Percentiles rank a stretch among this genome's conserved stretches.
Conservation (phyloP, 2,888 invertebrate species). For the Hemaris fuciformis region DNA sequence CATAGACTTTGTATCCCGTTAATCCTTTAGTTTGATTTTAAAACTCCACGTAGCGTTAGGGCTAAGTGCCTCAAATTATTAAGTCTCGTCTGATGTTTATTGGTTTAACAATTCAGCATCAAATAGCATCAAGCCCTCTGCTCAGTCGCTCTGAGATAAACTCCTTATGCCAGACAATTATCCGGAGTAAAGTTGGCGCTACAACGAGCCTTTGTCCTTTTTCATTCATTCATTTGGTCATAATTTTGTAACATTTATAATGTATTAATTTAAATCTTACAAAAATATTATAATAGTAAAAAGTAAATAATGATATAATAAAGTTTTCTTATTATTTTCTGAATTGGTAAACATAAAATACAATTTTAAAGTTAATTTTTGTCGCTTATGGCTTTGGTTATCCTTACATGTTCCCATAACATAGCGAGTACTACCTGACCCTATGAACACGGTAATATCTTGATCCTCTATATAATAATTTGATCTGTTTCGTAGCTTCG, state of each 20-base stretch:
- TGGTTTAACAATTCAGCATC: conserved; percentile 31
- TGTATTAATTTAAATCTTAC: too few relatives aligned
- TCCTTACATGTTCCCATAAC: too few relatives aligned
- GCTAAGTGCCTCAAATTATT: conserved; percentile 16
- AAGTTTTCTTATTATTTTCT: too few relatives aligned
- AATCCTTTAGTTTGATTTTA: neutral
- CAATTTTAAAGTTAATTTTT: too few relatives aligned
- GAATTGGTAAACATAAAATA: too few relatives aligned
- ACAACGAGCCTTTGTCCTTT: conserved; percentile 13
- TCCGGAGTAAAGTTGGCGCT: conserved; percentile 20
- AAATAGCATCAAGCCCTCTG: conserved; percentile 30
- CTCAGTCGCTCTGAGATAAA: conserved; percentile 29
- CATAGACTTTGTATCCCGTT: neutral
- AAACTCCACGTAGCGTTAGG: neutral
- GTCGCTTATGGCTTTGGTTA: too few relatives aligned
- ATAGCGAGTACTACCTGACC: too few relatives aligned
- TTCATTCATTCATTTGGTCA: neutral
- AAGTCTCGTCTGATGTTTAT: conserved; percentile 23
- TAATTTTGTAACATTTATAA: neutral
- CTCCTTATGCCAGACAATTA: conserved; percentile 37
- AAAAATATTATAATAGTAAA: too few relatives aligned
- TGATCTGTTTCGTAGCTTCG: too few relatives aligned
- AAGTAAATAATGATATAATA: too few relatives aligned
- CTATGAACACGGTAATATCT: too few relatives aligned
- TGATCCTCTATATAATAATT: too few relatives aligned